phyloP scores from a whole-genome alignment of 2,113 vertebrate species.

The Syrrhaptes paradoxus region DNA sequence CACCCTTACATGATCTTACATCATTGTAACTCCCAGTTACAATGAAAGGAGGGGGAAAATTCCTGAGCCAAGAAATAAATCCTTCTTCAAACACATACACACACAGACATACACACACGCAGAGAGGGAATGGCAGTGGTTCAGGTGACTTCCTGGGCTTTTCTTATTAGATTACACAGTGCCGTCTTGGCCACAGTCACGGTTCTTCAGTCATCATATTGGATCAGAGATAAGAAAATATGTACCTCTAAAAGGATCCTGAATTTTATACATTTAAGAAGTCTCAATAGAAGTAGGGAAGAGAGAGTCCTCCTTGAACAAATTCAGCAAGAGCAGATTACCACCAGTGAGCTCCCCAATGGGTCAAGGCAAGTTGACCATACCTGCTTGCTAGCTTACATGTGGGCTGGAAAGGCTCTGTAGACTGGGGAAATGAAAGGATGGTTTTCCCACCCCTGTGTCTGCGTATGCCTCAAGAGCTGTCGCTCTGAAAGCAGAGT shows the following conservation, averaged over 20 bases:
- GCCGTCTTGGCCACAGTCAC: not conserved
- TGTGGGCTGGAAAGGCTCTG: not conserved
- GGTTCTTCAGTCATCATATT: not conserved
- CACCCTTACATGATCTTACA: not conserved
- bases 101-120: not conserved
- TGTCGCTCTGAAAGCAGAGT: not conserved
- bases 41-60: not conserved
- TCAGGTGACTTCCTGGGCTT: not conserved
- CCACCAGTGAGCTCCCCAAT: not conserved
- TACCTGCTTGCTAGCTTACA: not conserved
- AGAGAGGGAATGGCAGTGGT: not conserved
- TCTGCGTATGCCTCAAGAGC: not conserved
- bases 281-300: not conserved
- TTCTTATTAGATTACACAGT: not conserved
- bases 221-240: not conserved
- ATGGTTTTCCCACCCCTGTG: not conserved
- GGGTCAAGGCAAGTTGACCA: not conserved
- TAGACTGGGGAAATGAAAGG: not conserved
- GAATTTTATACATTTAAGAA: not conserved
- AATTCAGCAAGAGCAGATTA: not conserved
- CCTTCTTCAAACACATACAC: not conserved
- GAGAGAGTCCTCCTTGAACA: not conserved
- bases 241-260: not conserved
- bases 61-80: constrained; percentile 21
- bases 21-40: constrained; percentile 2